These are phyloP conservation scores for Axinella damicornis DNA, from an alignment of 37 sponge, comb jelly and placozoan species.

Conservation along the genomic window DNA sequence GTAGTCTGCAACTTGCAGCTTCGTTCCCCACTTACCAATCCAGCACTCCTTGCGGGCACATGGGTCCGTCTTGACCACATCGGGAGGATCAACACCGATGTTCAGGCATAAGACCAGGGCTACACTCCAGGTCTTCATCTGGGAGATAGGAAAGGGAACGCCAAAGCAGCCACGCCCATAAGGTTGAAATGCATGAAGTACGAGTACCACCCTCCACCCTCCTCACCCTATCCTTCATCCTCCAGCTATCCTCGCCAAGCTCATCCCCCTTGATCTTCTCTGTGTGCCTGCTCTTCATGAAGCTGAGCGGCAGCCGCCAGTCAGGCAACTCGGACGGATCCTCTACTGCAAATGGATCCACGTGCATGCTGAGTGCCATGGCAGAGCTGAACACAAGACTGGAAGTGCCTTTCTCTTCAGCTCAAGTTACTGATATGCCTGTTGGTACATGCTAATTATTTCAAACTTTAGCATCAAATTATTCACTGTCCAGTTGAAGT, in stretches of 20 bases:
- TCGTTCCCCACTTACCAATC: conserved; percentile 75
- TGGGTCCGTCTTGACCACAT: conserved; percentile 85
- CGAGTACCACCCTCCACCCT: no score
- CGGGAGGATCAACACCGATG: conserved; percentile 96
- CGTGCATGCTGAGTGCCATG: conserved; percentile 2
- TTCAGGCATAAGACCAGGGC: conserved; percentile 89
- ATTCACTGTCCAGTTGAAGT: no score
- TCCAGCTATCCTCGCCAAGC: conserved; percentile 42
- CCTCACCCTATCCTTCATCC: conserved; percentile 87
- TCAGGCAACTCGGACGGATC: conserved; percentile 72
- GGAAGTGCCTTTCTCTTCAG: no score
- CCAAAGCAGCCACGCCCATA: no score
- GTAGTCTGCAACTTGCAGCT: no score
- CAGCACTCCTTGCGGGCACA: conserved; percentile 96
- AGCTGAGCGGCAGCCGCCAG: conserved; percentile 88
- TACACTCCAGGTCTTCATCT: conserved; percentile 94
- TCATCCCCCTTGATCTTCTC: conserved; percentile 35
- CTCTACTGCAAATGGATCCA: conserved; percentile 56
- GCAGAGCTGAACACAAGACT: no score
- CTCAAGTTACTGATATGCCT: no score
- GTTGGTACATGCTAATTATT: no score
- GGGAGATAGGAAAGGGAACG: neutral
- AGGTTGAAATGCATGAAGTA: no score
- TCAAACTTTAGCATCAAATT: no score
- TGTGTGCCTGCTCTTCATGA: conserved; percentile 81